Evolutionary conservation across 1,140 invertebrate species (phyloP), one percentile per base, ranked within the genome.

Genomic region (Hesperophylax magnus): DNA sequence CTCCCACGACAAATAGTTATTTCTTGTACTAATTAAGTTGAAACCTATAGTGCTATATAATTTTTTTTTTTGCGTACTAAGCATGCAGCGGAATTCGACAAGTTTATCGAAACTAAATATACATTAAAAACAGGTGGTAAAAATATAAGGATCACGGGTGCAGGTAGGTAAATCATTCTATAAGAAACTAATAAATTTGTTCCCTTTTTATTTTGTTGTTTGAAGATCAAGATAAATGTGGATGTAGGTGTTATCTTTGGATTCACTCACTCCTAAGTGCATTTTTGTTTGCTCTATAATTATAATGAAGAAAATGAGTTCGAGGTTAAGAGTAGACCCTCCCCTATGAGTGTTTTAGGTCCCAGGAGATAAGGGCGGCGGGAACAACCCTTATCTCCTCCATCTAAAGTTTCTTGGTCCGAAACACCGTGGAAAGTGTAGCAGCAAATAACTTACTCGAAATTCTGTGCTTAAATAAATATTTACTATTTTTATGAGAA

Each of bases 381-480:
- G 63, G 34, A 67, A 67, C 63, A 67, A 34, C 63, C 27, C 63
- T 67, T 67, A 67, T 67, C 63, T 31, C 63, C 34, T 31, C 63
- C 63, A 67, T 67, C 63, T 67, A n/a, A 67, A 27, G 63, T 67
- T 67, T 67, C 34, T 31, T 47, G 63, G 63, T 67, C 63, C 63
- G 34, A 31, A n/a, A 39, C 34, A 67, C 63, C n/a, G 31, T 11
- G 11, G 39, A 14, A 47, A 47, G 9, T 47, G 39, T 47, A 18
- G 56, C 56, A 18, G 5, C 56, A 22, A 58, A 18, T 58, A 58
- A 58, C 22, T 20, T 58, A 58, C 22, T 58, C 6, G 5, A 58
- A 58, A 20, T 58, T 58, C 56, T 18, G 2, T 58, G n/a, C n/a
- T 58, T 58, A 58, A 58, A 58, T 5, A 58, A 58, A 58, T 22